Evolutionary conservation across 92 coral and sea anemone genomes (phyloP).

Genomic region (Pocillopora meandrina): DNA sequence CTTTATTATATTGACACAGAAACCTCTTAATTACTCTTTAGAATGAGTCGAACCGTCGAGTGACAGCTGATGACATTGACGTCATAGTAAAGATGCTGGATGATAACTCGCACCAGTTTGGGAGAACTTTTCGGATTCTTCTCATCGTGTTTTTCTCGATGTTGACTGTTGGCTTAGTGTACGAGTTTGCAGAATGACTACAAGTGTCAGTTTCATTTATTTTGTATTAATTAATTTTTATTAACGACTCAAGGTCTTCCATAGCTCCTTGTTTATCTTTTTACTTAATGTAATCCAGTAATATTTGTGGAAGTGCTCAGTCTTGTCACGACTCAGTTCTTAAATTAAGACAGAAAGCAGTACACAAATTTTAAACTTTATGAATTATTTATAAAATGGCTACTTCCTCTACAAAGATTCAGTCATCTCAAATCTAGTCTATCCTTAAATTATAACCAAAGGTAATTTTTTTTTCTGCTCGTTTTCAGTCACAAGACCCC

Average conservation of each 20-base stretch:
- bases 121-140: not conserved
- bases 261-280: not conserved
- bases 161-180: not conserved
- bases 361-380: too few relatives aligned
- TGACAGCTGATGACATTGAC: not conserved
- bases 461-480: too few relatives aligned
- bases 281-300: too few relatives aligned
- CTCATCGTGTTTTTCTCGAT: not conserved
- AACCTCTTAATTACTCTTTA: not conserved
- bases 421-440: too few relatives aligned
- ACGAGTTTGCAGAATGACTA: not conserved
- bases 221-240: not conserved
- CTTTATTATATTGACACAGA: not conserved
- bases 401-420: too few relatives aligned
- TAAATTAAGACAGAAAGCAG: too few relatives aligned
- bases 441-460: too few relatives aligned
- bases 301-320: too few relatives aligned
- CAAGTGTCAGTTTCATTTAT: not conserved
- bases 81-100: not conserved
- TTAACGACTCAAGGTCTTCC: not conserved
- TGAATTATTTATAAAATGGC: too few relatives aligned
- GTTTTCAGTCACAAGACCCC: too few relatives aligned
- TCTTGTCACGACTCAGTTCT: too few relatives aligned
- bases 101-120: conserved; percentile 7
- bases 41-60: conserved; percentile 7